Evolutionary conservation across 2,797 vertebrate species (phyloP), one percentile per base, ranked within the genome.

Genomic region (Sebastes kiyomatsui): DNA sequence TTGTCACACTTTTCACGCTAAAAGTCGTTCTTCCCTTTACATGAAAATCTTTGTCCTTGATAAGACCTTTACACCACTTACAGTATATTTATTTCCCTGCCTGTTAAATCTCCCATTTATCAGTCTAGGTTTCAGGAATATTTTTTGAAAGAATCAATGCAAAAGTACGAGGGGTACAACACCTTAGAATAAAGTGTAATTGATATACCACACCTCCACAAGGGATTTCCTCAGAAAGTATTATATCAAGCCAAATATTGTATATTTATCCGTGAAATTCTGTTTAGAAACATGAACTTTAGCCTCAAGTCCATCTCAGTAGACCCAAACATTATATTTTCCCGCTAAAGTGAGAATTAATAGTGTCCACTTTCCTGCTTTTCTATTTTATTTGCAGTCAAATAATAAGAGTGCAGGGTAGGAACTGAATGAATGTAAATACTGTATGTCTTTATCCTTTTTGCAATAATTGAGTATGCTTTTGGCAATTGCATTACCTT

Each of bases 1-100:
- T 83, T 72, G 69, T 67, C 58, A 64, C 22, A 18, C 66, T 46
- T 72, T 85, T 81, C 75, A 85, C 7, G 1, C 61, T 38, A 62
- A 77, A 81, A 35, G 20, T 70, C n/a, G 0, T 77, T 46, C 1
- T 35, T 71, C 28, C 2, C 58, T 35, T 28, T 61, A 23, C 68
- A 49, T 62, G n/a, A 46, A 13, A 77, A 25, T 28, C 22, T 18
- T 54, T 25, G 4, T 75, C 79, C 25, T 83, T 81, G 32, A 70
- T 76, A 4, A 5, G 13, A 66, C 70, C 49, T 64, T 66, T 62
- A n/a, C 7, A 64, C 2, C 46, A 35, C 38, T 61, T 33, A 49
- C 11, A 49, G 22, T 38, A 28, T n/a, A 16, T 42, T 3, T 30
- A 70, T 58, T 52, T 20, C 18, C 14, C 13, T 22, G 1, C 1